Evolutionary conservation across 2,113 vertebrate species (phyloP).

Genomic region (Phoxinus phoxinus): DNA sequence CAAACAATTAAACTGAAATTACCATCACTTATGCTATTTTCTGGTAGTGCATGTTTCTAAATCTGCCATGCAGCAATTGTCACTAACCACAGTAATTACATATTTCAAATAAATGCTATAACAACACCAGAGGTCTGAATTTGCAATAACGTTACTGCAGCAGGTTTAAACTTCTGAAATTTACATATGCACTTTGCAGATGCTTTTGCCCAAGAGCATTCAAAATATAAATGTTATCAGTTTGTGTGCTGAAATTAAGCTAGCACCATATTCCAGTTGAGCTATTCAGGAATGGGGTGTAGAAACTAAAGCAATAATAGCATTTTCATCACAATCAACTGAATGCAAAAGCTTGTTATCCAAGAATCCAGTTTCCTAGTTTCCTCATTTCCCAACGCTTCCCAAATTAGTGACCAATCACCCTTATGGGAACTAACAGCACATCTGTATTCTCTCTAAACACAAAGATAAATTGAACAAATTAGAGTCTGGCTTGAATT

Average conservation of each 20-base stretch:
- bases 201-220: background rate
- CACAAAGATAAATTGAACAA: conserved; percentile 42
- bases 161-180: background rate
- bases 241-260: background rate
- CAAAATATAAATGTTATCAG: background rate
- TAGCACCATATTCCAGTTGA: background rate
- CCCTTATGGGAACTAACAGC: conserved; percentile 10
- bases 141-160: background rate
- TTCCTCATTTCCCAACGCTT: background rate
- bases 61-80: background rate
- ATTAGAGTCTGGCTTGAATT: conserved; percentile 36
- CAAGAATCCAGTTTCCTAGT: conserved; percentile 6
- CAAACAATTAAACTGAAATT: conserved; percentile 62
- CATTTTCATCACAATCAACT: background rate
- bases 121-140: background rate
- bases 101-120: background rate
- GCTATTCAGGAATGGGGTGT: background rate
- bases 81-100: conserved; percentile 41
- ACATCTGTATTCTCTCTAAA: conserved; percentile 18
- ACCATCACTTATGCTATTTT: conserved; percentile 49
- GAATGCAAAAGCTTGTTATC: conserved; percentile 1
- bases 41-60: conserved; percentile 59
- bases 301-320: background rate
- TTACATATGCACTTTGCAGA: background rate
- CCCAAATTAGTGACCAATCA: background rate